These are phyloP conservation scores for Chaetoderma sp. DNA, from an alignment of 2,888 invertebrate species.

Conservation along the genomic window DNA sequence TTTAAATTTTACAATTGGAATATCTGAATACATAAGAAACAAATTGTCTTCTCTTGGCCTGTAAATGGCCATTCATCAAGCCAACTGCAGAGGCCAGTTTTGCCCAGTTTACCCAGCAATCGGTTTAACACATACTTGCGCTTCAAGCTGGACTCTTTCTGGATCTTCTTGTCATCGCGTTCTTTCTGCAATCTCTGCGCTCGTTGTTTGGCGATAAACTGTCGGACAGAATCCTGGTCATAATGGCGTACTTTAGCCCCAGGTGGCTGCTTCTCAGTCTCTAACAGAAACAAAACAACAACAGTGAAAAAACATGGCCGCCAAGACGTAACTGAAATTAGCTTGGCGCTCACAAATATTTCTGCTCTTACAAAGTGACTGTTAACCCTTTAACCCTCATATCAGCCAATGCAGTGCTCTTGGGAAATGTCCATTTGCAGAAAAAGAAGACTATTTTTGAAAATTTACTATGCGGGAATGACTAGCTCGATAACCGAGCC, in stretches of 20 bases:
- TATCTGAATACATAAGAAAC: neutral
- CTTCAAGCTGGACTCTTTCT: slow-evolving; percentile 64
- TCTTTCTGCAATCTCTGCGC: slow-evolving; percentile 71
- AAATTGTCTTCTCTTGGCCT: too few relatives aligned
- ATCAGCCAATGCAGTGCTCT: too few relatives aligned
- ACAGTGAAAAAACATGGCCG: too few relatives aligned
- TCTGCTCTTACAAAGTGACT: neutral
- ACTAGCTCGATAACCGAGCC: too few relatives aligned
- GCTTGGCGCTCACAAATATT: neutral
- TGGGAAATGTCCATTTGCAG: too few relatives aligned
- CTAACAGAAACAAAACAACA: slow-evolving; percentile 17
- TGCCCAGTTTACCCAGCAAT: too few relatives aligned
- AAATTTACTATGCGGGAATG: too few relatives aligned
- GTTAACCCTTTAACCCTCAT: neutral
- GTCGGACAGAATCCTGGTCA: slow-evolving; percentile 72
- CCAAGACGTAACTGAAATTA: too few relatives aligned
- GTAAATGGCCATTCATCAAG: too few relatives aligned
- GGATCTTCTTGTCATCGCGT: slow-evolving; percentile 63
- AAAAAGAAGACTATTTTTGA: too few relatives aligned
- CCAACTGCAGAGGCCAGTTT: neutral
- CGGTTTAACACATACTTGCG: slow-evolving; percentile 18
- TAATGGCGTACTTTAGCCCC: slow-evolving; percentile 74
- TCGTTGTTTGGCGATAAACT: slow-evolving; percentile 74
- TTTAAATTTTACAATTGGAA: too few relatives aligned
- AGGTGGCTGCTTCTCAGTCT: slow-evolving; percentile 45